These are phyloP conservation scores for Willisornis vidua DNA, from an alignment of 2,113 vertebrate genomes.

Conservation along the genomic window DNA sequence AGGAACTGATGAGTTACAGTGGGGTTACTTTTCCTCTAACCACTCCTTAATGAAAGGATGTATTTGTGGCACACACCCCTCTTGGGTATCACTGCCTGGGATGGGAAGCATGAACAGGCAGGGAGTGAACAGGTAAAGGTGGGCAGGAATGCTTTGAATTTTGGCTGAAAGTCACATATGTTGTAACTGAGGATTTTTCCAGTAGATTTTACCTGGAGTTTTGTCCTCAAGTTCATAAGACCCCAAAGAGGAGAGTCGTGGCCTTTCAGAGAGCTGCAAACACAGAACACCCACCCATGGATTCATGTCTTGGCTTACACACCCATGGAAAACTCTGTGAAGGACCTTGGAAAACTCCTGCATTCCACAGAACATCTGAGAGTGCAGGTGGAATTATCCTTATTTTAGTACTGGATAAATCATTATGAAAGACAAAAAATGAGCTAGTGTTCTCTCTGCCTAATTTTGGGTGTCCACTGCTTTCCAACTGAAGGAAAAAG, in stretches of 20 bases:
- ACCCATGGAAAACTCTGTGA: not conserved
- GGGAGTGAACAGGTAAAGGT: not conserved
- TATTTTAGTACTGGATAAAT: not conserved
- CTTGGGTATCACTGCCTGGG: not conserved
- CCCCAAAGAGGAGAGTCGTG: not conserved
- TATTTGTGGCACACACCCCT: not conserved
- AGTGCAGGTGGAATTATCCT: not conserved
- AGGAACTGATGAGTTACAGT: not conserved
- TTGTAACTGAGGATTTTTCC: not conserved
- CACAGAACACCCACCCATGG: not conserved
- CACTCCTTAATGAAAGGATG: accelerated
- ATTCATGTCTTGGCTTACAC: not conserved
- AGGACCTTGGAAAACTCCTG: not conserved
- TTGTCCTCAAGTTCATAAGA: not conserved
- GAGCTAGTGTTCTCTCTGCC: accelerated
- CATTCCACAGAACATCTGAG: not conserved
- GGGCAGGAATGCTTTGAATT: not conserved
- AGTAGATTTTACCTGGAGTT: not conserved
- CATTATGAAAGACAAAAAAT: not conserved
- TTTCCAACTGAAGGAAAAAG: not conserved
- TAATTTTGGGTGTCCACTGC: not conserved
- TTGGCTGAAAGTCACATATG: not conserved
- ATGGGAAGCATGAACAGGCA: not conserved
- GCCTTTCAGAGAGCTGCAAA: not conserved
- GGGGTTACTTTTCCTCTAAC: not conserved